Evolutionary conservation across 2,797 vertebrate species (phyloP).

Genomic region (Salmo trutta): DNA sequence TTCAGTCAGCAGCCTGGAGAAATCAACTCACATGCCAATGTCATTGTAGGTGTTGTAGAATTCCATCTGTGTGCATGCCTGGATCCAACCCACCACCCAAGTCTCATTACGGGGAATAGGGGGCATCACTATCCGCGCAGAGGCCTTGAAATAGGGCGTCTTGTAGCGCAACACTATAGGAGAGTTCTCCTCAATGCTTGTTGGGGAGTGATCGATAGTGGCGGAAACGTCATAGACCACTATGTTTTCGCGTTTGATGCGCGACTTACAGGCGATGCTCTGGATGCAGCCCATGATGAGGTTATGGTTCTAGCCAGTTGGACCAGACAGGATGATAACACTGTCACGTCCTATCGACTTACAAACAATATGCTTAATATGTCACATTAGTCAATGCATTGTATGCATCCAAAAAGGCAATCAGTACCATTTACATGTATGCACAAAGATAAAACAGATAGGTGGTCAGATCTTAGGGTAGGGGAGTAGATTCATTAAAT

Average conservation of each 20-base stretch:
- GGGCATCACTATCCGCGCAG: conserved; percentile 92
- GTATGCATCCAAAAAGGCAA: conserved; percentile 48
- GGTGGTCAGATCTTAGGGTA: neutral
- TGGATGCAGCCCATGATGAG: conserved; percentile 93
- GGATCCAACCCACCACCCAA: conserved; percentile 98
- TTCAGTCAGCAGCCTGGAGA: neutral
- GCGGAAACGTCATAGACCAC: conserved; percentile 93
- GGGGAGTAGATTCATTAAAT: neutral
- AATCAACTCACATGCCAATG: conserved; percentile 87
- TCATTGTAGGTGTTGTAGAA: conserved; percentile 98
- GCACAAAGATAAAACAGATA: conserved; percentile 18
- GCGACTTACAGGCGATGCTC: conserved; percentile 95
- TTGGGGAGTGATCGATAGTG: conserved; percentile 92
- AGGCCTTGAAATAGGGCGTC: conserved; percentile 97
- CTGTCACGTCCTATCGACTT: conserved; percentile 26
- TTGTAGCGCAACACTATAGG: conserved; percentile 96
- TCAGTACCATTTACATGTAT: conserved; percentile 28
- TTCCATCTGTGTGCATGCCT: conserved; percentile 98
- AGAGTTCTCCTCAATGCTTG: conserved; percentile 94
- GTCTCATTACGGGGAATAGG: conserved; percentile 92
- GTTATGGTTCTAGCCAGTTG: conserved; percentile 55
- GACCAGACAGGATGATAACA: conserved; percentile 53
- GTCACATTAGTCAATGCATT: conserved; percentile 38
- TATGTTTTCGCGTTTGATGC: conserved; percentile 93
- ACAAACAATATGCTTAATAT: neutral